A percentile compares a stretch with the other conserved stretches of the same genome.
Conservation (phyloP, 2,888 invertebrate genomes). For the Mellilla xanthometata region DNA sequence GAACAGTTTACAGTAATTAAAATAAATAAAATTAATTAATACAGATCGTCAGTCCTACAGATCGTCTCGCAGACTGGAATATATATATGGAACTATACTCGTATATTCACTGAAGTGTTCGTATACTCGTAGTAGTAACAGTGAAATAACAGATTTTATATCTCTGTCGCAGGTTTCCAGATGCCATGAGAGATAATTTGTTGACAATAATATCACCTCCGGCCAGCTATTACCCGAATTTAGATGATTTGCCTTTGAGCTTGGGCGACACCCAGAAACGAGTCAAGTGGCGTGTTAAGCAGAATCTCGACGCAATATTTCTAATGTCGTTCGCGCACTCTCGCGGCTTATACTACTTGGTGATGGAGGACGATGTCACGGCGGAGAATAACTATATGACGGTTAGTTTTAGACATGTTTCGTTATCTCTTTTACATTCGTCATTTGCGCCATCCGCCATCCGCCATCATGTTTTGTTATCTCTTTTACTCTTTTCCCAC, state of each 20-base stretch:
- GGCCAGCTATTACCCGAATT: constrained; percentile 93
- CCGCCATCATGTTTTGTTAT: too few species aligned
- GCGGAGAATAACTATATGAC: constrained; percentile 92
- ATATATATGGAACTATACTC: too few species aligned
- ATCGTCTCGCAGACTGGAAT: too few species aligned
- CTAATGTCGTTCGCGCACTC: constrained; percentile 96
- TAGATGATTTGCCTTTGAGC: constrained; percentile 88
- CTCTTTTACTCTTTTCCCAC: too few species aligned
- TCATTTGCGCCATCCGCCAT: too few species aligned
- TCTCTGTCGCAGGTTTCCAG: constrained; percentile 84
- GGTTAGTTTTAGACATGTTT: constrained; percentile 86
- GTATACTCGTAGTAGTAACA: too few species aligned
- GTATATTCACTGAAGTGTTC: too few species aligned
- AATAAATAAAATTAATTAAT: too few species aligned
- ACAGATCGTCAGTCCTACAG: too few species aligned
- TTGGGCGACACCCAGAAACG: constrained; percentile 93
- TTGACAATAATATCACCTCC: constrained; percentile 95
- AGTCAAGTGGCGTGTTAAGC: constrained; percentile 96
- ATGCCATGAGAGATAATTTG: constrained; percentile 89
- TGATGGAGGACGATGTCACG: constrained; percentile 97
- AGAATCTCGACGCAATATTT: constrained; percentile 96
- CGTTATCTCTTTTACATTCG: too few species aligned
- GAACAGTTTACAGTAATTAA: too few species aligned
- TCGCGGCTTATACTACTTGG: constrained; percentile 94
- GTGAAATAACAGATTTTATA: too few species aligned